Base-by-base conservation (phyloP, 2,113 vertebrate species). In the Galbula dea region DNA sequence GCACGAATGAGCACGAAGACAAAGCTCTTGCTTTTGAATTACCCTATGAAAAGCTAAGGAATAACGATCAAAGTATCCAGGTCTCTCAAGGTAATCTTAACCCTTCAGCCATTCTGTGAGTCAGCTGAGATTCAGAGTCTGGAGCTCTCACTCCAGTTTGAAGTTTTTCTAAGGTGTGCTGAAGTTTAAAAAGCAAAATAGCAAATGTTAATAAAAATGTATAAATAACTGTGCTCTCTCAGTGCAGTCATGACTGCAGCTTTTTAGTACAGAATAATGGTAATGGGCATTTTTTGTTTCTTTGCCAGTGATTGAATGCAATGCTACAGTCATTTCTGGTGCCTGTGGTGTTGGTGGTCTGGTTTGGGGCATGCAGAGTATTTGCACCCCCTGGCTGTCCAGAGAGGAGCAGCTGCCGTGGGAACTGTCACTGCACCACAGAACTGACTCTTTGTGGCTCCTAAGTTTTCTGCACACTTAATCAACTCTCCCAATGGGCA, bases 291-390 rank as follows among this genome's bases (percentile, higher is more conserved):
- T 10, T 36, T 86, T 63, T 81, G 6, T 54, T 63, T 67, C 43
- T 74, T 72, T 73, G 21, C 39, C 36, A 39, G 79, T 37, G 59
- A 0, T 2, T 34, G 21, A 23, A 19, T 52, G 45, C 32, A 61
- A 4, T 79, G 27, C 51, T 20, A 1, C 17, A 52, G 36, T 15
- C 7, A 0, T 10, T 39, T n/a, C n/a, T 69, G 32, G n/a, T 58
- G 43, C 15, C 43, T 21, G 30, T 2, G 1, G 27, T 2, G 1
- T 3, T 3, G 3, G 62, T 36, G 24, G 30, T 8, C 0, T 1
- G 36, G 15, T 81, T 69, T 10, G 17, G 67, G 57, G 3, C 2
- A 1, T 46, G 23, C 54, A 61, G n/a, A 15, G 30, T 1, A 6
- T 82, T 34, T 61, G 23, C 34, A 43, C 54, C 36, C 27, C 0